Conservation (phyloP, 2,113 vertebrate species). For the Catagonus wagneri region DNA sequence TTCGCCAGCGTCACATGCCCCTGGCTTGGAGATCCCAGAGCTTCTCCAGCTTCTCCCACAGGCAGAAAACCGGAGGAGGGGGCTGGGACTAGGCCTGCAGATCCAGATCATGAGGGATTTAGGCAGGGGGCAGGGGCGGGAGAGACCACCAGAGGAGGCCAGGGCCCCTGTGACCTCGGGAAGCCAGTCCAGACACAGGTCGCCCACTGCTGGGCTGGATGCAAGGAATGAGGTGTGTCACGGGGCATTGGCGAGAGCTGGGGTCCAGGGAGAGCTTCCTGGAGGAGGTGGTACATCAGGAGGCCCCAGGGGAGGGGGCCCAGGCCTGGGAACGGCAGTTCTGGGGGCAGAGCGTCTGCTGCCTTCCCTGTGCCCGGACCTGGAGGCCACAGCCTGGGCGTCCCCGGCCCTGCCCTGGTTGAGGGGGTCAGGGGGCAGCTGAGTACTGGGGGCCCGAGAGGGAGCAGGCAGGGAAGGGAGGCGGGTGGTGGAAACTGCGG, state of each 20-base stretch:
- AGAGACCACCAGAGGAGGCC: neutral
- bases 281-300: neutral
- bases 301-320: neutral
- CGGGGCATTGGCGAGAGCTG: neutral
- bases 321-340: neutral
- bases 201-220: neutral
- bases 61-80: neutral
- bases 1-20: neutral
- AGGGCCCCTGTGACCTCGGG: neutral
- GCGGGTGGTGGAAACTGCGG: neutral
- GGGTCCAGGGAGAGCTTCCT: neutral
- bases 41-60: neutral
- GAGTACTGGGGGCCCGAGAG: neutral
- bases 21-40: neutral
- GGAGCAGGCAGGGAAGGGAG: neutral
- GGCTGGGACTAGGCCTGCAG: neutral
- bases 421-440: neutral
- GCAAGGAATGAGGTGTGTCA: neutral
- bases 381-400: neutral
- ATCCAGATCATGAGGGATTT: neutral
- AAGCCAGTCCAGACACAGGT: neutral
- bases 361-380: neutral
- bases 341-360: neutral
- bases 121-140: neutral
- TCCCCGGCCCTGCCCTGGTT: neutral